Evolutionary conservation across 2,888 invertebrate genomes (phyloP), one percentile per base, ranked within the genome.

Genomic region (Physocephala rufipes): DNA sequence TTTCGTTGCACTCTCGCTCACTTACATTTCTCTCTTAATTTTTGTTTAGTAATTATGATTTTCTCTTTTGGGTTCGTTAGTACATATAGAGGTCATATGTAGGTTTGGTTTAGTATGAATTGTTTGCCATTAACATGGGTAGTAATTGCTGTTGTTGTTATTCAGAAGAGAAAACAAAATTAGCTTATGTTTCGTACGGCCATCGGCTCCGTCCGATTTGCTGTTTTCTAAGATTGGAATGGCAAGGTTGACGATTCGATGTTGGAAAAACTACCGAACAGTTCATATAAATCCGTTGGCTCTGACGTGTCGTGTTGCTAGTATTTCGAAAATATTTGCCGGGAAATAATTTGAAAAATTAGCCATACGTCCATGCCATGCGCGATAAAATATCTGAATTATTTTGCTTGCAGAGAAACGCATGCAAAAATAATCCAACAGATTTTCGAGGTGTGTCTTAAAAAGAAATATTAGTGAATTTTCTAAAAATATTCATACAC

Each of bases 371-470:
- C 84, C 86, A 86, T 86, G 86, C 86, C 86, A 86, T 86, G 86
- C 86, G 86, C 85, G 86, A 86, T 85, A 86, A 86, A 86, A 82
- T 86, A 80, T 82, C 84, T 79, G 85, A 85, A 82, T 79, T 86
- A 80, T 85, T 86, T 84, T 85, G 85, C 83, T 84, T 86, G 84
- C 86, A 84, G 82, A 85, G 84, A 81, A 83, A 79, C 82, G 83
- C 82, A 83, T 84, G 85, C 85, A 86, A 84, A 82, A 80, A 79
- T 83, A 86, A 83, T 83, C 79, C 85, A 82, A 80, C 84, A 83
- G 82, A 83, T 83, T 81, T 82, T 82, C 80, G 82, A 86, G 86
- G 85, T 85, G 82, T 79, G 81, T 81, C 71, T 69, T 67, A 70
- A 36, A 7, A 4, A 7, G 5, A 36, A 36, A 36, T 36, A 36